phyloP scores from a whole-genome alignment of 2,113 vertebrate species.

The Prunella himalayana region DNA sequence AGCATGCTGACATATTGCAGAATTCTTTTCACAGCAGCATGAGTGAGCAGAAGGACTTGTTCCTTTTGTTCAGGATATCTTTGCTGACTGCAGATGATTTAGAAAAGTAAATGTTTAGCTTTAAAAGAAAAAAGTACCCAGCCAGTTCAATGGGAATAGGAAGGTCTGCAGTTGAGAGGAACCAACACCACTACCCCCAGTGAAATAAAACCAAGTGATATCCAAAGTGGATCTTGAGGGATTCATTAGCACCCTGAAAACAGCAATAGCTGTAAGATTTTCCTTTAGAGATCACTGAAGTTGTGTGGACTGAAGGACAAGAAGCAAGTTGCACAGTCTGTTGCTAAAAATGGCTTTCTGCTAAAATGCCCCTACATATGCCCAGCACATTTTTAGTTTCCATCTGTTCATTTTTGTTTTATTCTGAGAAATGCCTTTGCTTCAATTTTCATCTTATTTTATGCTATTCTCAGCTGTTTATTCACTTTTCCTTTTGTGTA shows the following conservation, averaged over 20 bases:
- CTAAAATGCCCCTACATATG: accelerated
- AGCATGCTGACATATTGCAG: neutral
- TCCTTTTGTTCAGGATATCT: neutral
- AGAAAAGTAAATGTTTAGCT: neutral
- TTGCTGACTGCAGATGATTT: neutral
- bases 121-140: neutral
- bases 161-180: neutral
- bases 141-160: neutral
- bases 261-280: neutral
- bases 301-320: neutral
- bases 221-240: neutral
- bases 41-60: neutral
- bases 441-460: neutral
- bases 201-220: neutral
- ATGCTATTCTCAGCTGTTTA: neutral
- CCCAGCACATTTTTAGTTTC: neutral
- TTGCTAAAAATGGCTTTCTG: neutral
- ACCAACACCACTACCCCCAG: neutral
- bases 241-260: neutral
- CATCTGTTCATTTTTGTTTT: neutral
- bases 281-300: neutral
- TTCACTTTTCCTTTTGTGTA: neutral
- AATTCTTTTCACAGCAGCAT: neutral
- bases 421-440: neutral
- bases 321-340: accelerated